A percentile compares a stretch with the other conserved stretches of the same genome.
Conservation (phyloP, 2,888 invertebrate genomes). For the Podabrus alpinus region DNA sequence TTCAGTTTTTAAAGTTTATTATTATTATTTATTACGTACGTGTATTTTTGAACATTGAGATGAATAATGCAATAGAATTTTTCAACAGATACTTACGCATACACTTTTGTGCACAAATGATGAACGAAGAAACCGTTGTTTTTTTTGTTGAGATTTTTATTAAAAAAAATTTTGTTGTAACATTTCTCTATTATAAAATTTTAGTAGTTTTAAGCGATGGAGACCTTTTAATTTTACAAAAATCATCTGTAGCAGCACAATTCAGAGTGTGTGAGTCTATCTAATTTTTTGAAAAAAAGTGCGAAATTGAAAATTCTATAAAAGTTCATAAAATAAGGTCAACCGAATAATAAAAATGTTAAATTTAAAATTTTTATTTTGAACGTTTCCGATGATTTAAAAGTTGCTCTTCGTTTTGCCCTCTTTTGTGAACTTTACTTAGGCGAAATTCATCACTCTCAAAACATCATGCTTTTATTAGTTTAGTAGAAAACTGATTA, state of each 20-base stretch:
- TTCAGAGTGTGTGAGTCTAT: slow-evolving; percentile 41
- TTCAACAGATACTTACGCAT: slow-evolving; percentile 3
- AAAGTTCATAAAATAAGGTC: slow-evolving; percentile 37
- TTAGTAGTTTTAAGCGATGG: slow-evolving; percentile 46
- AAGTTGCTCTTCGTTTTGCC: slow-evolving; percentile 28
- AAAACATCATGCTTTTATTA: slow-evolving; percentile 50
- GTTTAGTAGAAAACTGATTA: slow-evolving; percentile 50
- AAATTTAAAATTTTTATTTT: not conserved
- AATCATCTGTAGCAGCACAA: slow-evolving; percentile 44
- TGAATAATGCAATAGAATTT: slow-evolving; percentile 2
- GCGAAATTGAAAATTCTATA: slow-evolving; percentile 30
- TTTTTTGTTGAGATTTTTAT: not conserved
- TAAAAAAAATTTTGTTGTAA: not conserved
- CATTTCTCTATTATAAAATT: slow-evolving; percentile 17
- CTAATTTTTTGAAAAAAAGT: slow-evolving; percentile 16
- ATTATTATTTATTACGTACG: not conserved
- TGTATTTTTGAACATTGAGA: not conserved
- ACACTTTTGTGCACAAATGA: slow-evolving; percentile 4
- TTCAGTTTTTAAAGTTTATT: not conserved
- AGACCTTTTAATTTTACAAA: slow-evolving; percentile 45
- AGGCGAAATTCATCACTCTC: slow-evolving; percentile 37
- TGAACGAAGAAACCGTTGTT: slow-evolving; percentile 1
- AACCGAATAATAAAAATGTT: not conserved
- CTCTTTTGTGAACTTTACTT: slow-evolving; percentile 35
- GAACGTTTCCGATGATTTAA: slow-evolving; percentile 11